Base-by-base conservation (phyloP, 2,888 invertebrate species). In the Belgica antarctica region DNA sequence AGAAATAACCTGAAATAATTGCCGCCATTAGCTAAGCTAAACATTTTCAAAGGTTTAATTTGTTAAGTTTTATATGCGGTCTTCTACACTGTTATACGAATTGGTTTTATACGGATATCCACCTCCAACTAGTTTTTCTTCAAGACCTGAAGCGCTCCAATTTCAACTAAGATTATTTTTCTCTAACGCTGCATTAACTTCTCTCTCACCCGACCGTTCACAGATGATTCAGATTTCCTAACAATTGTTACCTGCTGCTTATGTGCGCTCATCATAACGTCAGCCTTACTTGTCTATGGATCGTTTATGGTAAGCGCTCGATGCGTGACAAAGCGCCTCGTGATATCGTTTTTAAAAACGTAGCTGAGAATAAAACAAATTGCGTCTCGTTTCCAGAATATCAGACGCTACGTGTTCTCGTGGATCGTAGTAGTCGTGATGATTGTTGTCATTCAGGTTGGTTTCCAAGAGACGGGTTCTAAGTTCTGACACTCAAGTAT, bases 201-300 rank as follows among this genome's bases (percentile, higher is more conserved):
- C 12, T 34, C 62, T 36, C 36, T 24, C 36, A 34, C 62, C n/a
- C n/a, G n/a, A n/a, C n/a, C n/a, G n/a, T 66, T 19, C 17, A 27
- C 70, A 70, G 70, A 70, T 41, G 70, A 70, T 70, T 70, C 70
- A 27, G 70, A 70, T 70, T 59, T 70, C 36, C 61, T 70, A 5
- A 70, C 70, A 34, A 61, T 70, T n/a, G 61, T 59, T 22, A 70
- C 61, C 36, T 70, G 69, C 57, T 69, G 61, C 27, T 28, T 70
- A 25, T 70, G 70, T 61, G 59, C 70, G n/a, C 70, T 70, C 27
- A 70, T 70, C 22, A 70, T 70, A n/a, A 36, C 36, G 17, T 70
- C 70, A 25, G 70, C 70, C 8, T 31, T 70, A 34, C 59, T 70
- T 5, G 70, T 70, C 2, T 70, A 70, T 61, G 70, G 70, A 27